Evolutionary conservation across 2,888 invertebrate species (phyloP), one percentile per base, ranked within the genome.

Genomic region (Lacanobia wlatinum): DNA sequence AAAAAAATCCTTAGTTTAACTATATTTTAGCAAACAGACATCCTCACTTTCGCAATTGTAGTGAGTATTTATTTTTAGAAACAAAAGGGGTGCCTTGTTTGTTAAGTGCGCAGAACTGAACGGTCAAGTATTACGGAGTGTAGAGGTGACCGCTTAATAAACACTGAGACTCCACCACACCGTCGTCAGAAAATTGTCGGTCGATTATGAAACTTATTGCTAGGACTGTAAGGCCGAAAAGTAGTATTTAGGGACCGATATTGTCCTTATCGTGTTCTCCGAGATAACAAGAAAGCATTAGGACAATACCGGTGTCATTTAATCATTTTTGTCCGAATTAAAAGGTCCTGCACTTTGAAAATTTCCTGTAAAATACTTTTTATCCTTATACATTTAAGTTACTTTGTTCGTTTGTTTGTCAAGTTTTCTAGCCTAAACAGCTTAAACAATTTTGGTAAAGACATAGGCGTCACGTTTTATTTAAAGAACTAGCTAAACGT

Each of bases 51-150:
- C 12, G 12, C 23, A 21, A 21, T 9, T 18, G 18, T 28, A 23
- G 18, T 23, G 28, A 21, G 10, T 14, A 34, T 40, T 43, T 50
- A 73, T 59, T 50, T 73, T 48, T 59, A 21, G 56, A 38, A 38
- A 48, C 55, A 18, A 70, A 23, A 23, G 28, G 16, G 16, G 9
- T 48, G n/a, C 6, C 8, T 48, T 55, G 12, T 71, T 55, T n/a
- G 4, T n/a, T 40, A 48, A 59, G 4, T 50, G 48, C 48, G 40
- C 40, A 34, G 14, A 21, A 73, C 0, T 48, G n/a, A 8, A 12
- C 16, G 21, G 7, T 74, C 16, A 23, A 61, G 43, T 52, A 34
- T 28, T 14, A 14, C 4, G 8, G 14, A 59, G 48, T 12, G 38
- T 21, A 10, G 38, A 60, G n/a, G 18, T 73, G 50, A 50, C 50